phyloP scores from a whole-genome alignment of 2,797 vertebrate species.

The Mionectes olivaceus region DNA sequence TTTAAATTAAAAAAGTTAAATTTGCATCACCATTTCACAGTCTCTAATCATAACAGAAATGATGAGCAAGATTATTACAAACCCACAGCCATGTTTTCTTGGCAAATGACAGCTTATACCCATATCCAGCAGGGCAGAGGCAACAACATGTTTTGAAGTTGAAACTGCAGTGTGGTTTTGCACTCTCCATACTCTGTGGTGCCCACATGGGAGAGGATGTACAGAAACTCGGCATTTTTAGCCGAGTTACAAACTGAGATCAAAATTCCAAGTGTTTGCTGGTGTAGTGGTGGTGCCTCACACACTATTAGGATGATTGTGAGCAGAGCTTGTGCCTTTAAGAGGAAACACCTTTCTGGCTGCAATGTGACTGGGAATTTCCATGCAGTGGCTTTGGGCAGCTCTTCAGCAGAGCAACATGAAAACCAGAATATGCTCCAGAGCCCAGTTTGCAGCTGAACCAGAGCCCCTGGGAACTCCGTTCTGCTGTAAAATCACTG shows the following conservation, averaged over 20 bases:
- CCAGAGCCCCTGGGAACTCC: slow-evolving; percentile 5
- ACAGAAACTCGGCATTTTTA: background rate
- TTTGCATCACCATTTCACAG: background rate
- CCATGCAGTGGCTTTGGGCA: background rate
- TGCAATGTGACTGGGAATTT: background rate
- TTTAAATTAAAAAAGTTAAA: background rate
- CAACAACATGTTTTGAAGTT: background rate
- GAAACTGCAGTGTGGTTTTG: background rate
- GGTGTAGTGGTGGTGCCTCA: background rate
- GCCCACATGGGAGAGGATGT: background rate
- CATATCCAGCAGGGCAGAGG: background rate
- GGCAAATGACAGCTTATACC: background rate
- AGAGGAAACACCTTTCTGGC: background rate
- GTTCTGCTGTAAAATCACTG: background rate
- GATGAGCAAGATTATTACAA: background rate
- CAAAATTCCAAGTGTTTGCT: background rate
- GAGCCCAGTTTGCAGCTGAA: background rate
- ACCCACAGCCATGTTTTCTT: background rate
- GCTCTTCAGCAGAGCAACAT: background rate
- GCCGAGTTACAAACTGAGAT: background rate
- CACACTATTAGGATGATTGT: background rate
- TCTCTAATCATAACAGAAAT: background rate
- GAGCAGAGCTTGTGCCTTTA: background rate
- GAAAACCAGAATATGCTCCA: background rate
- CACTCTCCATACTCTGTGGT: background rate